Percentiles rank a stretch among this genome's conserved stretches.
Conservation (phyloP, 2,888 invertebrate species). For the Eutolmus rufibarbis region DNA sequence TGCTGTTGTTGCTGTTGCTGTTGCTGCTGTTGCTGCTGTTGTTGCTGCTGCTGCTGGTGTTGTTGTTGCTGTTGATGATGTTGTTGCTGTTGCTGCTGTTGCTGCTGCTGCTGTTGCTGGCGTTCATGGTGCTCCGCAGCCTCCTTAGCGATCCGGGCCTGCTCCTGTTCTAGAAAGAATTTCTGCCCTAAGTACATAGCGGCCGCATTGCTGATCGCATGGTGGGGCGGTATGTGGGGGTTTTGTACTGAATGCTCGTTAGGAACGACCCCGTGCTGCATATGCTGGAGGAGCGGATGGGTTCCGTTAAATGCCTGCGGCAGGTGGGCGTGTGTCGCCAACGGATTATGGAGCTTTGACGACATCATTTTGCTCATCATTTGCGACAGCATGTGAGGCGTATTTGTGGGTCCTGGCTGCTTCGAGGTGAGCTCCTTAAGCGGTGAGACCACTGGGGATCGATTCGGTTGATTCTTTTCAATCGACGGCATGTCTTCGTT, state of each 20-base stretch:
- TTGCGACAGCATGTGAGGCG: conserved; percentile 69
- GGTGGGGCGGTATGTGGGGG: conserved; percentile 67
- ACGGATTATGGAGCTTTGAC: conserved; percentile 67
- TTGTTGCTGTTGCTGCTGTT: conserved; percentile 65
- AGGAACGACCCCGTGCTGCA: conserved; percentile 58
- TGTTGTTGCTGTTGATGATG: conserved; percentile 66
- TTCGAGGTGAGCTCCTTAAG: conserved; percentile 51
- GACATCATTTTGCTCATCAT: conserved; percentile 74
- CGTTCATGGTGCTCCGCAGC: conserved; percentile 68
- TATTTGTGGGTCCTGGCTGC: conserved; percentile 53
- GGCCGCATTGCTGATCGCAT: conserved; percentile 69
- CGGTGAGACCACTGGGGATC: conserved; percentile 55
- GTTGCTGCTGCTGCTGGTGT: conserved; percentile 64
- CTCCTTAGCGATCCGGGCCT: conserved; percentile 73
- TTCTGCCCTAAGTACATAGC: conserved; percentile 83
- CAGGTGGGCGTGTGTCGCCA: conserved; percentile 65
- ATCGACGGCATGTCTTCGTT: conserved; percentile 55
- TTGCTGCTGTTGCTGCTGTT: conserved; percentile 66
- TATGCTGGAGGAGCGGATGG: conserved; percentile 67
- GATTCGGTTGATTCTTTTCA: conserved; percentile 54
- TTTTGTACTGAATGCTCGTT: conserved; percentile 55
- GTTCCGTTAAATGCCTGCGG: conserved; percentile 70
- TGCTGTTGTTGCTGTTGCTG: conserved; percentile 63
- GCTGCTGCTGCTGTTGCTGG: conserved; percentile 64
- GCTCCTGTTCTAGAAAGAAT: conserved; percentile 79